Evolutionary conservation across 2,797 vertebrate genomes (phyloP).

Genomic region (Lacerta viridis): DNA sequence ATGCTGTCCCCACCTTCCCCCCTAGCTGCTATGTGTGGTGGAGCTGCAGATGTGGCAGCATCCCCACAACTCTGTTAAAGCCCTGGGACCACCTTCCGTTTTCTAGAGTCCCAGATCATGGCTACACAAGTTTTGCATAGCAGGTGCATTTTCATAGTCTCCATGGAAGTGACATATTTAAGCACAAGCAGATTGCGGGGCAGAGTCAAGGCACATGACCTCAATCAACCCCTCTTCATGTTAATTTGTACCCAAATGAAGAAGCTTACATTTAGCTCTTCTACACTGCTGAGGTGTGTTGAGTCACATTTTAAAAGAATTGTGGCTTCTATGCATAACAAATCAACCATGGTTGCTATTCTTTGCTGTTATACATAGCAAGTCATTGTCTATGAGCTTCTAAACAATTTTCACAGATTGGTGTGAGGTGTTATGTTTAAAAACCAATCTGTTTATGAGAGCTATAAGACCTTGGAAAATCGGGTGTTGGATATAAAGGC

Average conservation of each 20-base stretch:
- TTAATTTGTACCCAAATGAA: not conserved
- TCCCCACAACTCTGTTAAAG: too few species aligned
- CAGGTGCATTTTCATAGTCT: not conserved
- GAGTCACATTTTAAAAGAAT: conserved; percentile 30
- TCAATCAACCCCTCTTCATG: not conserved
- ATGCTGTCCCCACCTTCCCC: too few species aligned
- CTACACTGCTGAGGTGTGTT: not conserved
- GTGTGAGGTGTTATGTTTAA: not conserved
- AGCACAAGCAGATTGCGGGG: not conserved
- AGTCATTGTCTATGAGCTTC: conserved; percentile 43
- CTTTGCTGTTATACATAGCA: not conserved
- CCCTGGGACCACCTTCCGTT: not conserved
- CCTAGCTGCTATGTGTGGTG: too few species aligned
- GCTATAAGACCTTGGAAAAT: conserved; percentile 24
- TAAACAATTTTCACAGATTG: conserved; percentile 36
- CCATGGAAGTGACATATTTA: not conserved
- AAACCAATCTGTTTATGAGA: conserved; percentile 49
- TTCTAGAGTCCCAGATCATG: not conserved
- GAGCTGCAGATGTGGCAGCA: too few species aligned
- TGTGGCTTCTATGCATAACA: conserved; percentile 17
- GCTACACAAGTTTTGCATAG: not conserved
- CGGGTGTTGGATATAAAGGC: not conserved
- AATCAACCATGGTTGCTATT: conserved; percentile 44
- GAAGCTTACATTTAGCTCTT: not conserved
- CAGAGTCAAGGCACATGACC: not conserved